These are phyloP conservation scores for Drosophila paulistorum DNA, from an alignment of 1,140 invertebrate genomes.

Conservation along the genomic window DNA sequence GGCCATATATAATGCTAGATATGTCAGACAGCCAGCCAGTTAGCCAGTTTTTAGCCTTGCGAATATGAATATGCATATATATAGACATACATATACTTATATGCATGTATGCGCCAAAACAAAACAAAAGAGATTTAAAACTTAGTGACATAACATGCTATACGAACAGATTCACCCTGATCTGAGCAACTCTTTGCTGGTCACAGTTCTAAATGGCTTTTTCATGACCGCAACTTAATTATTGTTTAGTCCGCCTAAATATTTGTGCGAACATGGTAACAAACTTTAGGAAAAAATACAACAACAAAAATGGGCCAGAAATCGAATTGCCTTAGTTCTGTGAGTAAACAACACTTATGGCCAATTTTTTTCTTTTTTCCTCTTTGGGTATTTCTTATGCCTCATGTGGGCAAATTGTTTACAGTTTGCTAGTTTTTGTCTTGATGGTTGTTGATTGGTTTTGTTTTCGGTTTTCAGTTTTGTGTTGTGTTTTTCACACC, in stretches of 20 bases:
- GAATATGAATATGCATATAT: constrained; percentile 35
- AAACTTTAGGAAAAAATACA: neutral
- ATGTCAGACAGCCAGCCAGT: constrained; percentile 48
- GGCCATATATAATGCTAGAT: constrained; percentile 58
- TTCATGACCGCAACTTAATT: constrained; percentile 64
- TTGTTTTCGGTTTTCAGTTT: neutral
- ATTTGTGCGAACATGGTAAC: constrained; percentile 52
- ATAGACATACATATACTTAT: neutral
- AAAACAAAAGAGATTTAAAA: too few species aligned
- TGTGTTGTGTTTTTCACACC: constrained; percentile 47
- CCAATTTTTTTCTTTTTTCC: neutral
- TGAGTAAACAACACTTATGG: constrained; percentile 40
- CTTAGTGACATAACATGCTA: neutral
- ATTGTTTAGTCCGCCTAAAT: constrained; percentile 69
- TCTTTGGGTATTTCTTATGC: constrained; percentile 25
- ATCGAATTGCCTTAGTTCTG: constrained; percentile 44
- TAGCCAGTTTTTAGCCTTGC: constrained; percentile 40
- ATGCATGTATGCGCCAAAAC: constrained; percentile 34
- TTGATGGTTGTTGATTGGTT: constrained; percentile 14
- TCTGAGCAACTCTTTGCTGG: constrained; percentile 36
- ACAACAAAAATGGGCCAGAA: constrained; percentile 32
- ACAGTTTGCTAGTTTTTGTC: constrained; percentile 46
- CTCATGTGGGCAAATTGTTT: constrained; percentile 46
- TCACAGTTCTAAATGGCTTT: constrained; percentile 59
- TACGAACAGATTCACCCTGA: constrained; percentile 20